These are phyloP conservation scores for Taurulus bubalis DNA, from an alignment of 2,113 vertebrate species.

Conservation along the genomic window DNA sequence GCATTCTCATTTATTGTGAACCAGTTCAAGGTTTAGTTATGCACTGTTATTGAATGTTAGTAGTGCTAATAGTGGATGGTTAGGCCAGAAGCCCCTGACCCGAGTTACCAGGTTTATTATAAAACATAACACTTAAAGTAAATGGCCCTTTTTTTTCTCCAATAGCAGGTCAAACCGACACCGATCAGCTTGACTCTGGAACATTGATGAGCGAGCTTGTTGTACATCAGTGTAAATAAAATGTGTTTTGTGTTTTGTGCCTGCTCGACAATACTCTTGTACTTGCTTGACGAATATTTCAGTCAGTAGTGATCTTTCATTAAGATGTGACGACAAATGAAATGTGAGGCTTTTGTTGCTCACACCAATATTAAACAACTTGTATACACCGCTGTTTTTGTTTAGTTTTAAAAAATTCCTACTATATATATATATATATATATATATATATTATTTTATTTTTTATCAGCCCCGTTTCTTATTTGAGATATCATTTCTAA, in stretches of 20 bases:
- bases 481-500: background rate
- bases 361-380: constrained; percentile 9
- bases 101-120: background rate
- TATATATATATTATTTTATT: no score
- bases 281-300: constrained; percentile 15
- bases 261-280: constrained; percentile 11
- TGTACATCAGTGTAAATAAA: background rate
- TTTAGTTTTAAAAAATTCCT: background rate
- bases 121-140: constrained; percentile 11
- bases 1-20: constrained; percentile 8
- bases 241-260: background rate
- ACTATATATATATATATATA: no score
- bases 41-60: background rate
- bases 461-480: background rate
- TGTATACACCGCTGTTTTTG: constrained; percentile 7
- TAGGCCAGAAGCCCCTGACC: background rate
- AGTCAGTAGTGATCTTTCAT: constrained; percentile 8
- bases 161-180: background rate
- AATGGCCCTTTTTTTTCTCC: background rate
- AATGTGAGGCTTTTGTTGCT: constrained; percentile 6
- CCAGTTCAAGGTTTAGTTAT: background rate
- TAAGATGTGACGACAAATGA: constrained; percentile 3
- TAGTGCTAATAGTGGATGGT: background rate
- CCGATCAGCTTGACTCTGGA: background rate
- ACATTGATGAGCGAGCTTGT: background rate